Evolutionary conservation across 2,888 invertebrate genomes (phyloP).

Genomic region (Nycteola revayana): DNA sequence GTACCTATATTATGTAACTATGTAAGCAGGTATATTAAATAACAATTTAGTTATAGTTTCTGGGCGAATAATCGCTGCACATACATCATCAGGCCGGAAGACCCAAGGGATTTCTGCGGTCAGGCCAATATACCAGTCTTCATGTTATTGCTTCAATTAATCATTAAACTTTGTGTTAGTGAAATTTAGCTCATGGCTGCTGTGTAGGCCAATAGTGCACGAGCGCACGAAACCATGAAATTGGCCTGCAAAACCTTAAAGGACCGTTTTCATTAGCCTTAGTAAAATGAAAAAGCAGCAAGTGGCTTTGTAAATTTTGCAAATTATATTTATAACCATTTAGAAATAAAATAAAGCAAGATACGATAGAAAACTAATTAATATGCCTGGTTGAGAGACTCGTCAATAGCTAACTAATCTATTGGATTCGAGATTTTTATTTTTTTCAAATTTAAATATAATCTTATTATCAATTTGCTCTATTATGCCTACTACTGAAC

Average conservation of each 20-base stretch:
- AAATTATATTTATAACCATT: no score
- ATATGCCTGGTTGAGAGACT: no score
- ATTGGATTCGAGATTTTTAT: no score
- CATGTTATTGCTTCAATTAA: slow-evolving; percentile 78
- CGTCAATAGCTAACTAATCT: no score
- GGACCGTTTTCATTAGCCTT: not conserved
- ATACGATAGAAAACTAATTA: no score
- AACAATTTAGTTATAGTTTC: slow-evolving; percentile 21
- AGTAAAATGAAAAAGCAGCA: no score
- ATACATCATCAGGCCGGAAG: slow-evolving; percentile 1
- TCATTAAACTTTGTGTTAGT: slow-evolving; percentile 77
- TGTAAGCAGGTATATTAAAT: not conserved
- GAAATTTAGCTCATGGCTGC: slow-evolving; percentile 71
- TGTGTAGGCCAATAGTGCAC: slow-evolving; percentile 64
- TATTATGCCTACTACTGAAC: no score
- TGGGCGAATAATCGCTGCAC: slow-evolving; percentile 21
- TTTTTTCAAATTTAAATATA: no score
- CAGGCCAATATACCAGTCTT: slow-evolving; percentile 61
- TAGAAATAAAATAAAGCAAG: no score
- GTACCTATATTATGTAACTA: no score
- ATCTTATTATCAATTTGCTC: no score
- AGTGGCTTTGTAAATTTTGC: no score
- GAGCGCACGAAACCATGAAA: slow-evolving; percentile 77
- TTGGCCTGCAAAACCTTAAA: slow-evolving; percentile 68
- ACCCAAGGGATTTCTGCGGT: slow-evolving; percentile 31